Evolutionary conservation across 2,113 vertebrate genomes (phyloP).

Genomic region (Carlito syrichta): DNA sequence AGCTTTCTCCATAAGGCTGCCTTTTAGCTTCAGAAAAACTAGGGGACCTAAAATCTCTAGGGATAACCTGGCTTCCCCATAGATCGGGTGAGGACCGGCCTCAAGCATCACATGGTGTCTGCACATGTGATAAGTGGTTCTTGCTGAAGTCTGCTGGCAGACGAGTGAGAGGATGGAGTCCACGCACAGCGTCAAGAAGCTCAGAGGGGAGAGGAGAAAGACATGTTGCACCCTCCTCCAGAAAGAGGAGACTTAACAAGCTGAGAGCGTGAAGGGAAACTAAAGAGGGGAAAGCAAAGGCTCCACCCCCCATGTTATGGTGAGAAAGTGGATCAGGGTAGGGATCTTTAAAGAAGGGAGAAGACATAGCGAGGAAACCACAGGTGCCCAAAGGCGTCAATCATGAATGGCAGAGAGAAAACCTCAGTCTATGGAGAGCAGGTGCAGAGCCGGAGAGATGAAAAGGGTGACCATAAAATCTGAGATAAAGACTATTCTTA

Average conservation of each 20-base stretch:
- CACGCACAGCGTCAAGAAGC: neutral
- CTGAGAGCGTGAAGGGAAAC: neutral
- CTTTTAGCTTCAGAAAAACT: neutral
- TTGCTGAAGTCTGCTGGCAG: neutral
- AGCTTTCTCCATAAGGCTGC: neutral
- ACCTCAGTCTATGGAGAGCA: neutral
- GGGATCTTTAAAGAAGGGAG: neutral
- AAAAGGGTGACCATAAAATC: neutral
- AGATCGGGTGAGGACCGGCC: neutral
- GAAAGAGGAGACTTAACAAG: neutral
- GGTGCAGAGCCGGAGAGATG: neutral
- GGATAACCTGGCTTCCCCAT: accelerated
- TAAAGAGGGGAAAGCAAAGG: neutral
- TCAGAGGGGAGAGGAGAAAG: neutral
- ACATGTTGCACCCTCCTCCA: neutral
- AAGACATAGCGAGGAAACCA: neutral
- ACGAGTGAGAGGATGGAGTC: neutral
- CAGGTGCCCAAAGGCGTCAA: no score
- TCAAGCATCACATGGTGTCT: neutral
- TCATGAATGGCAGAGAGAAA: neutral
- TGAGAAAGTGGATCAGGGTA: neutral
- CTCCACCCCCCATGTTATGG: neutral
- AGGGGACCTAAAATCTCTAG: neutral
- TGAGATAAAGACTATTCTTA: neutral
- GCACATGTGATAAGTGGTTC: no score